Conservation (phyloP, 2,113 vertebrate genomes). For the Lipotes vexillifer region DNA sequence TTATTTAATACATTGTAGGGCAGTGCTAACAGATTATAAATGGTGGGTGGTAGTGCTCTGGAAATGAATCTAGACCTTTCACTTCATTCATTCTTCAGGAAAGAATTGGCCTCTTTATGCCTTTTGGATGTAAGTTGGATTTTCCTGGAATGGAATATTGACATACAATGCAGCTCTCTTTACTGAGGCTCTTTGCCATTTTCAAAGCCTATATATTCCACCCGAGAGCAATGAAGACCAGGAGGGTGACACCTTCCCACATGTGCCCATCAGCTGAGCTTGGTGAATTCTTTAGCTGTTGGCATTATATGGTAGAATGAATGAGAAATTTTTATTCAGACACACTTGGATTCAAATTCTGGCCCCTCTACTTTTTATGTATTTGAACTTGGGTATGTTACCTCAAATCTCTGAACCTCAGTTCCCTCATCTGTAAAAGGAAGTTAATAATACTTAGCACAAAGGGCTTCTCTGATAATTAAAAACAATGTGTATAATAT, state of each 20-base stretch:
- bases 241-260: not conserved
- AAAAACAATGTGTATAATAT: not conserved
- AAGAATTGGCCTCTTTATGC: not conserved
- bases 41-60: not conserved
- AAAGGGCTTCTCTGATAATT: not conserved
- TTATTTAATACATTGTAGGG: not conserved
- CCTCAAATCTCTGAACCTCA: not conserved
- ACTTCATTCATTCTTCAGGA: not conserved
- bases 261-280: not conserved
- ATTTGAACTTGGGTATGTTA: not conserved
- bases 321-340: not conserved
- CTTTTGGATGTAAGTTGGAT: not conserved
- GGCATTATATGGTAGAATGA: not conserved
- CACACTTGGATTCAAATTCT: not conserved
- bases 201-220: not conserved
- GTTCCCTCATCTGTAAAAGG: not conserved
- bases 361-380: not conserved
- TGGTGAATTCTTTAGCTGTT: not conserved
- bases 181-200: not conserved
- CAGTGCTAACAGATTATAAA: not conserved
- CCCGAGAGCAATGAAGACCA: not conserved
- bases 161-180: not conserved
- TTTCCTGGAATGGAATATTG: not conserved
- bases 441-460: not conserved
- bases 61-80: not conserved